Evolutionary conservation across 2,888 invertebrate species (phyloP).

Genomic region (Volucella inanis): DNA sequence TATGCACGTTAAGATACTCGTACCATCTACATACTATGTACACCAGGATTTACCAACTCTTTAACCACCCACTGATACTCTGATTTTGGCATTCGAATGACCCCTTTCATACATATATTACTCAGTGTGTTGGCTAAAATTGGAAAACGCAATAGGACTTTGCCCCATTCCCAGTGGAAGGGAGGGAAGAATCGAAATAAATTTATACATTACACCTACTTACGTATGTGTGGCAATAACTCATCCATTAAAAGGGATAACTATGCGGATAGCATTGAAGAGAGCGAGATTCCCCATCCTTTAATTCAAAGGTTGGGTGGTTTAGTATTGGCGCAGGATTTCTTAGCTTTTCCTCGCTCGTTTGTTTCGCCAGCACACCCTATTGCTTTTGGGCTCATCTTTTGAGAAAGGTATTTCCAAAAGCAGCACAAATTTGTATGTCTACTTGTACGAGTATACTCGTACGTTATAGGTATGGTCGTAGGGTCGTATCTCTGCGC

Average conservation of each 20-base stretch:
- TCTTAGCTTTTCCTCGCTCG: conserved; percentile 31
- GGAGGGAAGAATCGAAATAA: conserved; percentile 71
- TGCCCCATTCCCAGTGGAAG: conserved; percentile 23
- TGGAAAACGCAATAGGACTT: conserved; percentile 40
- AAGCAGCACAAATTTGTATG: conserved; percentile 23
- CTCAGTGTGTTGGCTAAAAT: conserved; percentile 39
- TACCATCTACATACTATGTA: too few relatives aligned
- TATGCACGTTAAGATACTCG: too few relatives aligned
- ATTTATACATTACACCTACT: conserved; percentile 75
- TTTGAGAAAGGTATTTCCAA: conserved; percentile 57
- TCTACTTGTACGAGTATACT: conserved; percentile 25
- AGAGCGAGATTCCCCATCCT: conserved; percentile 43
- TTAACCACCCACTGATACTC: conserved; percentile 4
- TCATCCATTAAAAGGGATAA: conserved; percentile 75
- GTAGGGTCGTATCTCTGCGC: conserved; percentile 43
- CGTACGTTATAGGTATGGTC: conserved; percentile 5
- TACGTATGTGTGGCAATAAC: conserved; percentile 75
- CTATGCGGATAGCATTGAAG: conserved; percentile 74
- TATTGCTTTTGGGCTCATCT: conserved; percentile 10
- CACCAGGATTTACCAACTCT: too few relatives aligned
- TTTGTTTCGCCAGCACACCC: neutral
- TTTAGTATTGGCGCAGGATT: conserved; percentile 34
- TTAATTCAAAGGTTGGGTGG: neutral
- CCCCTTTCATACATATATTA: conserved; percentile 66
- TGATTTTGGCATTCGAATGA: conserved; percentile 63